These are phyloP conservation scores for Lymantria dispar DNA, from an alignment of 2,888 invertebrate species.

Conservation along the genomic window DNA sequence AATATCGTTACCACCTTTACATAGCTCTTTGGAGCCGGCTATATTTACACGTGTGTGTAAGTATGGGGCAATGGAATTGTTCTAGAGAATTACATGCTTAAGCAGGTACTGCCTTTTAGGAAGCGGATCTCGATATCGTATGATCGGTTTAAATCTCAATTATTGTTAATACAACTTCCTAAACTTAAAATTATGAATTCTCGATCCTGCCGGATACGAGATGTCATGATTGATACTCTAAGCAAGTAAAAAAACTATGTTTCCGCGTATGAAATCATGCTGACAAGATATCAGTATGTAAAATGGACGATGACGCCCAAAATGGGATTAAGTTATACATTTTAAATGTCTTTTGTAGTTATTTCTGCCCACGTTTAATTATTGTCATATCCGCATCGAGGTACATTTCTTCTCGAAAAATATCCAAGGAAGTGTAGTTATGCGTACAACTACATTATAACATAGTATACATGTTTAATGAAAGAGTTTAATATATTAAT, in stretches of 20 bases:
- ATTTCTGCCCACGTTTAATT: neutral
- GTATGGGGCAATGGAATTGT: conserved; percentile 48
- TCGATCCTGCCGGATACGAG: conserved; percentile 69
- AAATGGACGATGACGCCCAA: conserved; percentile 20
- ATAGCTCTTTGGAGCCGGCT: conserved; percentile 39
- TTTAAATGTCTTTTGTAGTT: conserved; percentile 14
- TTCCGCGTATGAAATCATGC: conserved; percentile 74
- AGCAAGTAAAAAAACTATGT: conserved; percentile 40
- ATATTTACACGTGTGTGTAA: conserved; percentile 23
- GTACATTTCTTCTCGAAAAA: neutral
- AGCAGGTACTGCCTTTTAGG: conserved; percentile 52
- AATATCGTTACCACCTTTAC: conserved; percentile 40
- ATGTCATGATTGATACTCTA: conserved; percentile 61
- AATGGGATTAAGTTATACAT: conserved; percentile 29
- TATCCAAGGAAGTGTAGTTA: too few relatives aligned
- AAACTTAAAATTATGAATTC: conserved; percentile 59
- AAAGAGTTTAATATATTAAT: too few relatives aligned
- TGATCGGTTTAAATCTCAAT: conserved; percentile 54
- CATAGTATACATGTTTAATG: too few relatives aligned
- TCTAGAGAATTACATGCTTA: conserved; percentile 27
- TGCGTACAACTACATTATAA: too few relatives aligned
- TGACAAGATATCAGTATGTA: conserved; percentile 39
- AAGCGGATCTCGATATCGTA: conserved; percentile 68
- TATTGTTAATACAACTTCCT: conserved; percentile 70
- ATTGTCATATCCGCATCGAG: neutral